phyloP scores from a whole-genome alignment of 2,888 invertebrate genomes.

The Diplazon laetatorius region DNA sequence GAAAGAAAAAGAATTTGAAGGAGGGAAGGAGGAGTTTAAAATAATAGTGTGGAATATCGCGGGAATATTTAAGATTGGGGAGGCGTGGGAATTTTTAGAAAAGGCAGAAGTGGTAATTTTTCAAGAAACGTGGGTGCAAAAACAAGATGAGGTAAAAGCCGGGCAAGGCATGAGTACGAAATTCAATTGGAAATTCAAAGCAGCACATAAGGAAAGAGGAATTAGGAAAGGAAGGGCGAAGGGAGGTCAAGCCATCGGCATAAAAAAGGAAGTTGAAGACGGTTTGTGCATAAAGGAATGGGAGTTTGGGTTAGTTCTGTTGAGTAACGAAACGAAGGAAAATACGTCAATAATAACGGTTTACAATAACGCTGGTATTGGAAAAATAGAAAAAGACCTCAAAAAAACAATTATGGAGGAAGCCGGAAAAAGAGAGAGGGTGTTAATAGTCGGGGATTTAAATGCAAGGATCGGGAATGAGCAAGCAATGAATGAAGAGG shows the following conservation, averaged over 20 bases:
- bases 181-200: background rate
- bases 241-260: background rate
- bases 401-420: background rate
- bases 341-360: background rate
- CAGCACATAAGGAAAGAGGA: background rate
- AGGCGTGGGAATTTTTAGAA: conserved; percentile 5
- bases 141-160: background rate
- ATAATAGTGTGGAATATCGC: conserved; percentile 14
- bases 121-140: background rate
- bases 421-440: background rate
- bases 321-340: background rate
- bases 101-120: conserved; percentile 2
- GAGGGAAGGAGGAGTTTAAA: background rate
- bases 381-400: background rate
- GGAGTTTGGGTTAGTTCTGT: background rate
- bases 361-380: background rate
- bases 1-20: too few species aligned
- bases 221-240: conserved; percentile 7
- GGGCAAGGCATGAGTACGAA: background rate
- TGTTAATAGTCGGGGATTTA: conserved; percentile 7
- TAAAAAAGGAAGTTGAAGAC: background rate
- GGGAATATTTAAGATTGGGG: conserved; percentile 15
- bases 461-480: conserved; percentile 19
- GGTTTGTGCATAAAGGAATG: background rate
- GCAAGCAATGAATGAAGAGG: background rate